Evolutionary conservation across 2,888 invertebrate genomes (phyloP), one percentile per base, ranked within the genome.

Genomic region (Lithophane socia): DNA sequence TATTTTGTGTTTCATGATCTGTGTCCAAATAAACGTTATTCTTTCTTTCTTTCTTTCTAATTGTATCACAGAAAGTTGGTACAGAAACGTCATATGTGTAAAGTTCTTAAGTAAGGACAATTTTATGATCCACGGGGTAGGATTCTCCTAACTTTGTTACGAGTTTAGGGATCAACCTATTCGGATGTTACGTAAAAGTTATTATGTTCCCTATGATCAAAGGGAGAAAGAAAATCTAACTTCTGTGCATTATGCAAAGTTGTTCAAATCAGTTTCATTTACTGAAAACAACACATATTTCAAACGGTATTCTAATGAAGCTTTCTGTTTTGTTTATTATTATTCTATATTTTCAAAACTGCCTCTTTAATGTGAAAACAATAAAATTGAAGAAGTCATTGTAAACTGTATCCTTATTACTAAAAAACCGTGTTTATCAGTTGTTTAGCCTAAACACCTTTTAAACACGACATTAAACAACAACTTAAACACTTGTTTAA

Each of bases 161-260:
- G 24, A 83, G 65, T 85, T 82, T 49, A 42, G 58, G 77, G 82
- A 73, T 85, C 83, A 77, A 77, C 58, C 63, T 82, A 75, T 74
- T 65, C 65, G 18, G 37, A 54, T 76, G 82, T 63, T n/a, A 54
- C 18, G 60, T 66, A 44, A 56, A 80, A 85, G 61, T 77, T 82
- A 58, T 18, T 21, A 52, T 56, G 54, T 75, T 63, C 73, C 76
- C 65, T 29, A 54, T 69, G 82, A 72, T 82, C 75, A 85, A 80
- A 84, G 5, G 7, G 13, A n/a, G 29, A 65, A 29, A 13, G 29
- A 60, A 72, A 78, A 24, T 66, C 4, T 61, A 9, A 37, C 49
- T 52, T 29, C 9, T 70, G 37, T 29, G 52, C 13, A 29, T 54
- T 44, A 52, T 47, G 47, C 24, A 18, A 44, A 49, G 10, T 54